Evolutionary conservation across 2,797 vertebrate genomes (phyloP), one percentile per base, ranked within the genome.

Genomic region (Artibeus jamaicensis): DNA sequence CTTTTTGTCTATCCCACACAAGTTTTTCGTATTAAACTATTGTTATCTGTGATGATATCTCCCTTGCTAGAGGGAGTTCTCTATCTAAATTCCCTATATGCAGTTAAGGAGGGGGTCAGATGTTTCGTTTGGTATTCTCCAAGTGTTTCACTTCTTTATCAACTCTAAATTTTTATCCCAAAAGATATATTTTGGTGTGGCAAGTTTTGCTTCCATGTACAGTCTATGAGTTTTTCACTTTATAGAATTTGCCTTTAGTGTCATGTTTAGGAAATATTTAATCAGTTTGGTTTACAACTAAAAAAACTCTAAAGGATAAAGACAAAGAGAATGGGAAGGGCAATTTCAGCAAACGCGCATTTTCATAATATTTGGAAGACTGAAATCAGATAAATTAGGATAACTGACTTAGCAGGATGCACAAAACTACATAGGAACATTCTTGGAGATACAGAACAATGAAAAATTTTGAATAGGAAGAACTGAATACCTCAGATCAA

Each of bases 401-500:
- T 59, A 86, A 73, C 9, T 15, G 16, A 39, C n/a, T 44, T 67
- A 22, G 48, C 0, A 68, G 3, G 29, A 39, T 21, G 32, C 4
- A 74, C 1, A 22, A 68, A 24, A 16, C 4, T 29, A 15, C 7
- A 50, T 8, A 39, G 32, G 74, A 39, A 50, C 26, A 59, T 67
- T 87, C n/a, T 57, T 24, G 4, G 29, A 67, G n/a, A 42, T 53
- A 16, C 10, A 53, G 19, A 21, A 24, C 29, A 24, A 16, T 6
- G 82, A 15, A 92, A 22, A 2, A 73, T 42, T 42, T 67, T 67
- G 46, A 71, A 50, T 2, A 46, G 21, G 7, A 37, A 24, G 18
- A 6, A 12, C 1, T 9, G 18, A 1, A 0, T 44, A 48, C 2
- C 1, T 21, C 12, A 59, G 53, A 74, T 2, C 12, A 1, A 59